Conservation (phyloP, 2,113 vertebrate genomes). For the Sebastes fasciatus region DNA sequence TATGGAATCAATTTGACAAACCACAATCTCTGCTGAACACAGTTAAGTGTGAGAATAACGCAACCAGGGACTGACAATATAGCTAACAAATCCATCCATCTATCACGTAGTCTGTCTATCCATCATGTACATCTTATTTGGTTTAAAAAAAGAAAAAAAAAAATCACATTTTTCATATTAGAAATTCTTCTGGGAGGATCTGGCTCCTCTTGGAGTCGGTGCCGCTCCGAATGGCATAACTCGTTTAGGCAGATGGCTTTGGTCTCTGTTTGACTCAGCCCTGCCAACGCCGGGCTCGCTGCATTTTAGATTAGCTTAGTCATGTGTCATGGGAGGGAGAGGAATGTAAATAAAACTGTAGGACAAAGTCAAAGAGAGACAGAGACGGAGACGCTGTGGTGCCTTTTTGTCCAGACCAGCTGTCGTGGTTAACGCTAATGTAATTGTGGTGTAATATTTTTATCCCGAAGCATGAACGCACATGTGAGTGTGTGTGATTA, state of each 20-base stretch:
- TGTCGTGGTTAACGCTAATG: slow-evolving; percentile 65
- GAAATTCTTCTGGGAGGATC: slow-evolving; percentile 30
- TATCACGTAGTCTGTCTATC: not conserved
- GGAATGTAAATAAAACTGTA: slow-evolving; percentile 71
- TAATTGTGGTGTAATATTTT: slow-evolving; percentile 71
- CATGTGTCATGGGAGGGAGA: slow-evolving; percentile 62
- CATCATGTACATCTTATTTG: slow-evolving; percentile 5
- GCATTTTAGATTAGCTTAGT: slow-evolving; percentile 70
- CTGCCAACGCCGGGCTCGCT: slow-evolving; percentile 50
- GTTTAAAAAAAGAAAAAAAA: not conserved
- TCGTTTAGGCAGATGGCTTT: slow-evolving; percentile 65
- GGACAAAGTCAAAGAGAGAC: slow-evolving; percentile 58
- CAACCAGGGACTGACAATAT: not conserved
- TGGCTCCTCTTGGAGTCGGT: slow-evolving; percentile 34
- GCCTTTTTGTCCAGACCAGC: slow-evolving; percentile 74
- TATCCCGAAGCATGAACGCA: slow-evolving; percentile 35
- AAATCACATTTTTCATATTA: slow-evolving; percentile 29
- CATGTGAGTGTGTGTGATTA: not conserved
- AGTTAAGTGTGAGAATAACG: slow-evolving; percentile 13
- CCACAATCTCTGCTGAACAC: slow-evolving; percentile 3
- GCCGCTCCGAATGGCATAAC: slow-evolving; percentile 53
- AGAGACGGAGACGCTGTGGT: slow-evolving; percentile 57
- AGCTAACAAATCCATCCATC: slow-evolving; percentile 13
- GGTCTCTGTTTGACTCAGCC: slow-evolving; percentile 48
- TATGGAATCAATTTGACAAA: slow-evolving; percentile 29